phyloP scores from a whole-genome alignment of 2,888 invertebrate species.

The Drosophila conformis region DNA sequence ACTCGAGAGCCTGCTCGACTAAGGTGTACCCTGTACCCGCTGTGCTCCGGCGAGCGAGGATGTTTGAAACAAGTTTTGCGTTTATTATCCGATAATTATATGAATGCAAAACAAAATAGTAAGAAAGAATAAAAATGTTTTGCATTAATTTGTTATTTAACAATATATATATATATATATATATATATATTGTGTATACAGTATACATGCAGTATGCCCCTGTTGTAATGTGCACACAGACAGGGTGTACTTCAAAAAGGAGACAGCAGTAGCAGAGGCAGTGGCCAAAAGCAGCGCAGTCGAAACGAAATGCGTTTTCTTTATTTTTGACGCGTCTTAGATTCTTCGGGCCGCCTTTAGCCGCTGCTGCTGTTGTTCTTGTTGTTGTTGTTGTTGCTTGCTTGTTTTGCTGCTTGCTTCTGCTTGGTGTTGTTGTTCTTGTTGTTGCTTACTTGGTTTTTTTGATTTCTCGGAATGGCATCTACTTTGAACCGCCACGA shows the following conservation, averaged over 20 bases:
- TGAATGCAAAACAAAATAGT: neutral
- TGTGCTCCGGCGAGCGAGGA: neutral
- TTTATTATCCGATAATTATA: neutral
- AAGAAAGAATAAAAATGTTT: neutral
- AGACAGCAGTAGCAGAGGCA: slow-evolving; percentile 34
- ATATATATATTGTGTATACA: no score
- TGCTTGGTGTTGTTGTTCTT: neutral
- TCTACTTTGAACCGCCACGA: slow-evolving; percentile 73
- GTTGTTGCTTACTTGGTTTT: slow-evolving; percentile 23
- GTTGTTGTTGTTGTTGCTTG: slow-evolving; percentile 5
- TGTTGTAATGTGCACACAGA: neutral
- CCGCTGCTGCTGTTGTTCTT: slow-evolving; percentile 7
- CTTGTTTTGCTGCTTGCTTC: slow-evolving; percentile 43
- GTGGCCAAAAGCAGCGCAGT: slow-evolving; percentile 28
- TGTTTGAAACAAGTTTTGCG: neutral
- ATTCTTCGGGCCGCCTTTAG: slow-evolving; percentile 52
- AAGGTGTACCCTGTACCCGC: neutral
- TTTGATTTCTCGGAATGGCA: slow-evolving; percentile 78
- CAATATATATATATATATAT: neutral
- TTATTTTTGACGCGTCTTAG: slow-evolving; percentile 80
- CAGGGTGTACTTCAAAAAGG: slow-evolving; percentile 35
- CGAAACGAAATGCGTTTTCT: slow-evolving; percentile 69
- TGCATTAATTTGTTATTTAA: neutral
- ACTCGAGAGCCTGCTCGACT: neutral
- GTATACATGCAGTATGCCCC: neutral